Base-by-base conservation (phyloP, 2,888 invertebrate species). In the Sphecodes monilicornis region DNA sequence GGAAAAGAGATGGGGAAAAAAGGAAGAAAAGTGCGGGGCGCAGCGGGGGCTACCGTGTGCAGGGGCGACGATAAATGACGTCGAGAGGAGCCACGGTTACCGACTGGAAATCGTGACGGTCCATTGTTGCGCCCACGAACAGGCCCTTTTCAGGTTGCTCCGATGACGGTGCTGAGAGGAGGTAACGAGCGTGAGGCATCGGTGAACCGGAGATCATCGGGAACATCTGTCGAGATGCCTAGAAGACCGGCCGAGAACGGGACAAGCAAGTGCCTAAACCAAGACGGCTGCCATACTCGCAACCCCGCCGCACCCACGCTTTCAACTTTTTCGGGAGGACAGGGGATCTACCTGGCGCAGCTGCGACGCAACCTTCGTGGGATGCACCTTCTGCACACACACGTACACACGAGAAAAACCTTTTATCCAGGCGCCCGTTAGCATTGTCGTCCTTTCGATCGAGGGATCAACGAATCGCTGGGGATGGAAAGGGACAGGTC, bases 231-330 rank as follows among this genome's bases (percentile, higher is more conserved):
- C 86, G 29, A 32, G 76, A 32, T 11, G 29, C 36, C 46, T 50
- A 72, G 68, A 77, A 72, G 68, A 60, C 68, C 43, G n/a, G 26
- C 11, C 39, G 39, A 13, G 57, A 66, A 32, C 26, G 60, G 60
- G 70, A 54, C 26, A 75, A 68, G 54, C 60, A 79, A 64, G 64
- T 64, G 64, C 32, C 64, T 29, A 64, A 18, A n/a, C 36, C 70
- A 29, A n/a, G 50, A 64, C 46, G 29, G 80, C 82, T n/a, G 72
- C 60, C 29, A 50, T n/a, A 80, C 50, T 50, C 50, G 77, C 76
- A 83, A 85, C 88, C 80, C 84, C 86, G 83, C n/a, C n/a, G 85
- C 92, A 90, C 92, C 93, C 89, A 92, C 93, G 91, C 91, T 90
- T 89, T 91, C 85, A 87, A 88, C 80, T 86, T 86, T 88, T 75